These are phyloP conservation scores for Bostrychus sinensis DNA, from an alignment of 2,113 vertebrate species.

Conservation along the genomic window DNA sequence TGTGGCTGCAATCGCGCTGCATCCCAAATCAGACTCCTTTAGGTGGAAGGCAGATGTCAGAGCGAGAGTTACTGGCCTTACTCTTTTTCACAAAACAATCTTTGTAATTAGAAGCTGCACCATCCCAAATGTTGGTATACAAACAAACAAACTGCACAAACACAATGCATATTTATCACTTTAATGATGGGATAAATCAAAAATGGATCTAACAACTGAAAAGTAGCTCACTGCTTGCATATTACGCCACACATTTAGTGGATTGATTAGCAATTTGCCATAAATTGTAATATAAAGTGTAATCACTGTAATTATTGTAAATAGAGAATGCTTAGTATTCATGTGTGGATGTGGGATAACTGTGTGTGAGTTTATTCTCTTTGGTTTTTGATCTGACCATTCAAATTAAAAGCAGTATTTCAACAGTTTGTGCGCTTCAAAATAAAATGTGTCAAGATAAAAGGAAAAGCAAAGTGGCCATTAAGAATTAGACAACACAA, in stretches of 20 bases:
- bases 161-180: slow-evolving; percentile 33
- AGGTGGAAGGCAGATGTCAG: neutral
- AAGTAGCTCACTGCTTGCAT: slow-evolving; percentile 11
- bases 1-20: slow-evolving; percentile 11
- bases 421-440: slow-evolving; percentile 1
- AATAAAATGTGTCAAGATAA: slow-evolving; percentile 12
- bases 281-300: slow-evolving; percentile 46
- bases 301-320: slow-evolving; percentile 64
- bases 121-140: slow-evolving; percentile 29
- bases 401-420: slow-evolving; percentile 9
- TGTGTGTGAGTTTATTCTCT: neutral
- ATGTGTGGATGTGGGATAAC: slow-evolving; percentile 18
- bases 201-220: neutral
- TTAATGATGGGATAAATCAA: slow-evolving; percentile 26
- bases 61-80: neutral
- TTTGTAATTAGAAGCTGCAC: slow-evolving; percentile 20
- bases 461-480: neutral
- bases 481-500: slow-evolving; percentile 1
- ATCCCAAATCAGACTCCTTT: slow-evolving; percentile 25
- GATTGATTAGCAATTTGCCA: slow-evolving; percentile 21
- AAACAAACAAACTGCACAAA: slow-evolving; percentile 36
- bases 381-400: neutral
- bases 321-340: slow-evolving; percentile 44
- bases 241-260: slow-evolving; percentile 22
- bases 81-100: slow-evolving; percentile 9